phyloP scores from a whole-genome alignment of 2,888 invertebrate genomes.

The Drosophila glabriapex region DNA sequence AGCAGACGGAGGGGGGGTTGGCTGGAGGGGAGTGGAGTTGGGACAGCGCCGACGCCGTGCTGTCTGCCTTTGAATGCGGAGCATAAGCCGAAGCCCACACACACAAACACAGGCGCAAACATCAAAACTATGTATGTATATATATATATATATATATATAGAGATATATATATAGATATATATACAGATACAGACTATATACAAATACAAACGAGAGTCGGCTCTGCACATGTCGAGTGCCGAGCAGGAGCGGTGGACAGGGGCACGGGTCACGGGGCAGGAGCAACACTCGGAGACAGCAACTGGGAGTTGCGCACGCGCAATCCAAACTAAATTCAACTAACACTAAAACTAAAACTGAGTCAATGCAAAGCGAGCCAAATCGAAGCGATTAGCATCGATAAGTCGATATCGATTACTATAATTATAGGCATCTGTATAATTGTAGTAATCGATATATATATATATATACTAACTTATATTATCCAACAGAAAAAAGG shows the following conservation, averaged over 20 bases:
- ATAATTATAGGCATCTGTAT: too few relatives aligned
- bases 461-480: too few relatives aligned
- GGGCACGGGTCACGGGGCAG: neutral
- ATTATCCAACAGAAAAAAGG: too few relatives aligned
- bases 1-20: neutral
- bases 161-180: neutral
- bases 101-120: slow-evolving; percentile 27
- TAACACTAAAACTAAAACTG: slow-evolving; percentile 12
- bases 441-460: too few relatives aligned
- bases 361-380: slow-evolving; percentile 6
- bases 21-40: slow-evolving; percentile 25
- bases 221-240: neutral
- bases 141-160: neutral
- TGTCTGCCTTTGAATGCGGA: slow-evolving; percentile 77
- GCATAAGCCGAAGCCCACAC: slow-evolving; percentile 72
- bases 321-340: slow-evolving; percentile 30
- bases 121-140: slow-evolving; percentile 10
- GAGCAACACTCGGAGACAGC: slow-evolving; percentile 39
- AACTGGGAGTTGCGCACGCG: slow-evolving; percentile 49
- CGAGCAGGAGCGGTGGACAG: neutral
- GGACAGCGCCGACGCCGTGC: slow-evolving; percentile 69
- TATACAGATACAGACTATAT: neutral
- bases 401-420: neutral
- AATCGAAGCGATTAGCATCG: neutral
- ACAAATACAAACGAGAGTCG: slow-evolving; percentile 11